Evolutionary conservation across 2,888 invertebrate genomes (phyloP), one percentile per base, ranked within the genome.

Genomic region (Omphaloscelis lunosa): DNA sequence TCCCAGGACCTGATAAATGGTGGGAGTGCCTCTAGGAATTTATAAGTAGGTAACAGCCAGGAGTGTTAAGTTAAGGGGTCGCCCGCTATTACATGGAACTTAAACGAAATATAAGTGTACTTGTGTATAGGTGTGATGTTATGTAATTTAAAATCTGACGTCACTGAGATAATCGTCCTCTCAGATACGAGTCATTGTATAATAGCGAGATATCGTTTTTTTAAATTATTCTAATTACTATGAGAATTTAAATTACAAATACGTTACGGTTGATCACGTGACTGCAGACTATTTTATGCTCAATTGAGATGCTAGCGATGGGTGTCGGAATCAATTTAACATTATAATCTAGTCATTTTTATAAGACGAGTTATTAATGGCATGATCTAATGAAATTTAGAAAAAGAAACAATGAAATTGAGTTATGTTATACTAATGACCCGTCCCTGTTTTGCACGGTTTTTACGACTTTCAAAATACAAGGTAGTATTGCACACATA

Each of bases 281-380:
- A 63, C 29, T 74, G n/a, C n/a, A 23, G 39, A 53, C n/a, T 75
- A 41, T 81, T 84, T 79, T 68, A 79, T 72, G 86, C 70, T 79
- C 73, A 83, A 83, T 83, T 78, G 62, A 72, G 65, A 72, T 70
- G 78, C 63, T 71, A 80, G 65, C 69, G 62, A 72, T 80, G 63
- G 77, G 70, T 76, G 77, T 66, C 62, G 34, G 72, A 56, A 68
- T 74, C 63, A 59, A 75, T 71, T 72, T 62, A 34, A 51, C 23
- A 67, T 34, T 45, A 51, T 11, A 53, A 53, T 67, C n/a, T 34
- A 34, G 34, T 34, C 0, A 53, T 34, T 51, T 67, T 34, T 29
- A 8, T 29, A 15, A 11, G 29, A 34, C 15, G 9, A n/a, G 15
- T 23, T 9, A 51, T 23, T 34, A 67, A 34, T 51, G 29, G 51